These are phyloP conservation scores for Turritopsis rubra DNA, from an alignment of 30 jellyfish, hydroid and myxozoan genomes.

Conservation along the genomic window DNA sequence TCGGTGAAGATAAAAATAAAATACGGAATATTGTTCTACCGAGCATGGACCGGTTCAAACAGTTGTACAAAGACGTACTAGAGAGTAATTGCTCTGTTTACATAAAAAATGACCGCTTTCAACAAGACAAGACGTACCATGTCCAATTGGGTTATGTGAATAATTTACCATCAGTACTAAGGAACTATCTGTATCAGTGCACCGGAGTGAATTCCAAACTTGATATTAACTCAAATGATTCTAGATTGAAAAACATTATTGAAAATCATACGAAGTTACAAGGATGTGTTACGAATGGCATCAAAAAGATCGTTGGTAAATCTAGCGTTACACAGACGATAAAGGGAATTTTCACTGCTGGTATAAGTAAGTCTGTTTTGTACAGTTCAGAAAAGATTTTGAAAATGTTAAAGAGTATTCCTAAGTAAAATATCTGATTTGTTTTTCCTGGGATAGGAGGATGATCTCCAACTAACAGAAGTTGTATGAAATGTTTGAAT, in stretches of 20 bases:
- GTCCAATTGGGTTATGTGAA: slow-evolving; percentile 23
- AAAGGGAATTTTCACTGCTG: slow-evolving; percentile 85
- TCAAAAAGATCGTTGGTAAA: slow-evolving; percentile 44
- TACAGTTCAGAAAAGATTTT: slow-evolving; percentile 55
- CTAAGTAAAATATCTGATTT: slow-evolving; percentile 15
- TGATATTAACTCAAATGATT: background rate
- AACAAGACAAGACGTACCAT: slow-evolving; percentile 37
- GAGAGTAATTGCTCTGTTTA: background rate
- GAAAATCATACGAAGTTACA: slow-evolving; percentile 2
- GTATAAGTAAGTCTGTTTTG: slow-evolving; percentile 54
- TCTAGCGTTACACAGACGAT: slow-evolving; percentile 72
- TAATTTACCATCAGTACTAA: slow-evolving; percentile 42
- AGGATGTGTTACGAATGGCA: slow-evolving; percentile 36
- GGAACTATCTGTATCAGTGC: background rate
- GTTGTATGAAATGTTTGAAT: background rate
- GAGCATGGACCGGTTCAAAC: slow-evolving; percentile 49
- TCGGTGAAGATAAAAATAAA: slow-evolving; percentile 93
- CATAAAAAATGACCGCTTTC: background rate
- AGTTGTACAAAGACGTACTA: slow-evolving; percentile 33
- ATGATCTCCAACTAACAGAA: too few relatives aligned
- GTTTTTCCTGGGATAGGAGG: too few relatives aligned
- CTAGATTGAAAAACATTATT: background rate
- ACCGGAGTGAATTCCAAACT: slow-evolving; percentile 4
- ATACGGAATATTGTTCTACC: slow-evolving; percentile 72
- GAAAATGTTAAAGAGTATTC: slow-evolving; percentile 69